A percentile compares a stretch with the other conserved stretches of the same genome.
Evolutionary conservation across 2,888 invertebrate genomes (phyloP).

Genomic region (Pimpla rufipes): DNA sequence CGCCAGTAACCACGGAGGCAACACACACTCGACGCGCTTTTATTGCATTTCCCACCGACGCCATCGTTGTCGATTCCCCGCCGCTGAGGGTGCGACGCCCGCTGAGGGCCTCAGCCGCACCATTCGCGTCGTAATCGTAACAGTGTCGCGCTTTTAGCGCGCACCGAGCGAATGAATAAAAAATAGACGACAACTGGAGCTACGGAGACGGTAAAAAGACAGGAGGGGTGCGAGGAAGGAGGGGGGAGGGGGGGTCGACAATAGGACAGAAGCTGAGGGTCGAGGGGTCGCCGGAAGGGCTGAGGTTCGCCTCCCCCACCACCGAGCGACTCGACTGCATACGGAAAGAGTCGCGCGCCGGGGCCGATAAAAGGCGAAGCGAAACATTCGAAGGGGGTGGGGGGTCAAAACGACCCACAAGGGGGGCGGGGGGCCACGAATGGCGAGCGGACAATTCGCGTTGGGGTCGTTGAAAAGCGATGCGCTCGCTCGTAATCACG

Average conservation of each 20-base stretch:
- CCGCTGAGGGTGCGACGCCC: constrained; percentile 25
- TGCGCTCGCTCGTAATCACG: constrained; percentile 70
- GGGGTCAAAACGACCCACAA: constrained; percentile 34
- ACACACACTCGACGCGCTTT: constrained; percentile 78
- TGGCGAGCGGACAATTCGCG: constrained; percentile 30
- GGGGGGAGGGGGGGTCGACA: constrained; percentile 9
- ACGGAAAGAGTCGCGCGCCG: constrained; percentile 58
- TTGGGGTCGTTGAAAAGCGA: constrained; percentile 25
- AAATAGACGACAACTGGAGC: constrained; percentile 28
- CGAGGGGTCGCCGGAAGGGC: background rate
- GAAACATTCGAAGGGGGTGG: constrained; percentile 35
- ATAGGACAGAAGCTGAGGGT: background rate
- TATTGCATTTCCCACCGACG: constrained; percentile 75
- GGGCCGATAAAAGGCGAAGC: constrained; percentile 37
- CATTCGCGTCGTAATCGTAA: background rate
- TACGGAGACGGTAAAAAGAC: constrained; percentile 27
- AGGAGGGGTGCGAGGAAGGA: background rate
- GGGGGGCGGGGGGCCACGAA: constrained; percentile 22
- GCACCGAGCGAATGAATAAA: constrained; percentile 16
- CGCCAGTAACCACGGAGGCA: constrained; percentile 69
- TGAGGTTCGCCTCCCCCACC: too few relatives aligned
- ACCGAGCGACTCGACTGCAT: too few relatives aligned
- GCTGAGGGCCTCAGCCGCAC: background rate
- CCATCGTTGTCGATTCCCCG: constrained; percentile 36
- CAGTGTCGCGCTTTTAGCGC: constrained; percentile 25